Conservation (phyloP, 2,113 vertebrate species). For the Psettodes erumei region DNA sequence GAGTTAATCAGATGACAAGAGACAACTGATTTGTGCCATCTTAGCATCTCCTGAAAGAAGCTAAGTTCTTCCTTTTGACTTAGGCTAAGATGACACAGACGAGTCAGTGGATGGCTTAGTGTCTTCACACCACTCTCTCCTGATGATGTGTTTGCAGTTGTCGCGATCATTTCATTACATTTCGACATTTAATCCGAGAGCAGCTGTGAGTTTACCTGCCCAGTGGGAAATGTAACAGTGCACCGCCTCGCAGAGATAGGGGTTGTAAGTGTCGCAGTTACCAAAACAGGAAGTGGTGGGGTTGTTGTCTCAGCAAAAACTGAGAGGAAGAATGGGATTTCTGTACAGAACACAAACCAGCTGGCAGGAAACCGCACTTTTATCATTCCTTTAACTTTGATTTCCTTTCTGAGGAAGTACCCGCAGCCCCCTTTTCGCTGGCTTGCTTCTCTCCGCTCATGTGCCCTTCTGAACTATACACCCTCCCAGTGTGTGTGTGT, state of each 20-base stretch:
- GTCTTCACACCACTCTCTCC: background rate
- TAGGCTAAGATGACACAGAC: background rate
- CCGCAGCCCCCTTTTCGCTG: conserved; percentile 60
- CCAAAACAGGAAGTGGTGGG: conserved; percentile 79
- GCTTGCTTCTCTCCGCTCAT: conserved; percentile 47
- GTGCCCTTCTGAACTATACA: conserved; percentile 39
- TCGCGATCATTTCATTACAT: background rate
- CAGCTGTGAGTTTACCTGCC: conserved; percentile 37
- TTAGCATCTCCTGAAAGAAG: background rate
- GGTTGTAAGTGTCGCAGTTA: conserved; percentile 68
- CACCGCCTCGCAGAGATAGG: conserved; percentile 44
- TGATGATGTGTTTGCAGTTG: background rate
- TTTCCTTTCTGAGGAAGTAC: conserved; percentile 81
- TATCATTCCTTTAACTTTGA: conserved; percentile 81
- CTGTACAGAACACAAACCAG: conserved; percentile 82
- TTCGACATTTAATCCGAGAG: background rate
- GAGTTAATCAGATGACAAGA: conserved; percentile 6
- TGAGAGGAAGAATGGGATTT: conserved; percentile 83
- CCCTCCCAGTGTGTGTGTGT: conserved; percentile 40
- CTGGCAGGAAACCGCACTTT: conserved; percentile 86
- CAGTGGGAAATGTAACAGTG: background rate
- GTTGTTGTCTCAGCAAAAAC: conserved; percentile 84
- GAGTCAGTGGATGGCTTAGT: background rate
- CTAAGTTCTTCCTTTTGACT: background rate
- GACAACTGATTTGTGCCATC: background rate